Evolutionary conservation across 2,888 invertebrate species (phyloP).

Genomic region (Drosophila setosimentum): DNA sequence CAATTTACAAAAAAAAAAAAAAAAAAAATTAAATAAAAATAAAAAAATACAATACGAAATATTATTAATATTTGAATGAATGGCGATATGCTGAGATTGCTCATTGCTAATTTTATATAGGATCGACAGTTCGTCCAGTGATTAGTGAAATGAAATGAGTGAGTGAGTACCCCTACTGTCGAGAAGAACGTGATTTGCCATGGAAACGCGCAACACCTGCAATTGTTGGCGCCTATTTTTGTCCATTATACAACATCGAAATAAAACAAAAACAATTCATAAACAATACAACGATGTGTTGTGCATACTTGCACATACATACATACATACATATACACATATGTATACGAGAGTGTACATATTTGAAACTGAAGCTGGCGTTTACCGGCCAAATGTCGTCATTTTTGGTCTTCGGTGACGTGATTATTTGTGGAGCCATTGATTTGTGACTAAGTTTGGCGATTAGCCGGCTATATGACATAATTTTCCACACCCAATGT

Average conservation of each 20-base stretch:
- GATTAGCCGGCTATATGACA: slow-evolving; percentile 34
- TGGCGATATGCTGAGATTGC: background rate
- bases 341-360: slow-evolving; percentile 17
- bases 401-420: slow-evolving; percentile 52
- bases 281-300: slow-evolving; percentile 41
- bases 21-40: background rate
- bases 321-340: background rate
- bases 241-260: slow-evolving; percentile 50
- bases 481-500: slow-evolving; percentile 32
- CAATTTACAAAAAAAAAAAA: background rate
- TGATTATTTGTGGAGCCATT: slow-evolving; percentile 40
- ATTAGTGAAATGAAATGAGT: background rate
- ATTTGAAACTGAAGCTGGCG: slow-evolving; percentile 41
- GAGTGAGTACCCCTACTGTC: background rate
- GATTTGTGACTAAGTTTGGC: slow-evolving; percentile 22
- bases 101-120: background rate
- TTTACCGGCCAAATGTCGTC: slow-evolving; percentile 59
- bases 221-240: slow-evolving; percentile 53
- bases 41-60: background rate
- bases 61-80: background rate
- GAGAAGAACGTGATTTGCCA: slow-evolving; percentile 46
- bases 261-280: slow-evolving; percentile 21
- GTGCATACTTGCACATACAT: background rate
- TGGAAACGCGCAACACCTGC: slow-evolving; percentile 29
- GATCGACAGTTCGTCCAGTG: background rate